Conservation (phyloP, 2,113 vertebrate species). For the Caretta caretta region DNA sequence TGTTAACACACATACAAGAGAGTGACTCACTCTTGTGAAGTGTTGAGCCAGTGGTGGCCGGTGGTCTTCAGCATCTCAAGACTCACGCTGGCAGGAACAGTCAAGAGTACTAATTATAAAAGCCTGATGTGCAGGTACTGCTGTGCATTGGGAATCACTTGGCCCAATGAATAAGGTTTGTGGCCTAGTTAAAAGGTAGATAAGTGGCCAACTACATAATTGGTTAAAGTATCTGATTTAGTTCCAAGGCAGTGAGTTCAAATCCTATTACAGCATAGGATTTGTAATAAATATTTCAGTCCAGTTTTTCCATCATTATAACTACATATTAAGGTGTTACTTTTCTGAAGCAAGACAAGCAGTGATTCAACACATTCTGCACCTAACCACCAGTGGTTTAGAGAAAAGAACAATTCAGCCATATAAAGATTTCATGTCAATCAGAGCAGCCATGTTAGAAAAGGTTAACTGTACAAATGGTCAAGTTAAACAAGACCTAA, state of each 20-base stretch:
- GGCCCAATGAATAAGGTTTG: not conserved
- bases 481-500: not conserved
- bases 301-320: not conserved
- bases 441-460: not conserved
- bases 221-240: not conserved
- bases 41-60: not conserved
- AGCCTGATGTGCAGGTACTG: not conserved
- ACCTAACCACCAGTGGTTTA: not conserved
- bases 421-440: not conserved
- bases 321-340: not conserved
- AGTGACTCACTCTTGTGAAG: not conserved
- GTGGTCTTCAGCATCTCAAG: not conserved
- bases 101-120: not conserved
- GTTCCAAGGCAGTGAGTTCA: not conserved
- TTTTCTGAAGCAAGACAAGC: slow-evolving; percentile 44
- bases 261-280: not conserved
- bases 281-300: not conserved
- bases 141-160: not conserved
- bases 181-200: not conserved
- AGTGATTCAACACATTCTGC: slow-evolving; percentile 18
- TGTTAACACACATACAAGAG: not conserved
- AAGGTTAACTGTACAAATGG: not conserved
- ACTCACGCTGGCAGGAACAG: not conserved
- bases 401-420: not conserved
- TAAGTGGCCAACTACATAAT: not conserved